These are phyloP conservation scores for Corvus hawaiiensis DNA, from an alignment of 2,113 vertebrate genomes.

Conservation along the genomic window DNA sequence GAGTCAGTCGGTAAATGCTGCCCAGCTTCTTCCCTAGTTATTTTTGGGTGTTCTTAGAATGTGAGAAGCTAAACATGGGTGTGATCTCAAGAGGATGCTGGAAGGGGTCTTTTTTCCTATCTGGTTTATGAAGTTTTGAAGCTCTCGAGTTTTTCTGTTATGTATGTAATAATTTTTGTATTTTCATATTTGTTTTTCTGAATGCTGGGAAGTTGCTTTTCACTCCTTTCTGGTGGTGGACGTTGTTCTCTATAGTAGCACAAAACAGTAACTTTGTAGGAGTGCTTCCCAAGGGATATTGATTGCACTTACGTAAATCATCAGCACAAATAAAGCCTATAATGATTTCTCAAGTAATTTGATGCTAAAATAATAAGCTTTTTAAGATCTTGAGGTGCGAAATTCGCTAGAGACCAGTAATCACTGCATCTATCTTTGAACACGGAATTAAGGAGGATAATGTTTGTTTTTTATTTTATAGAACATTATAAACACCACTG, in stretches of 20 bases:
- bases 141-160: background rate
- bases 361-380: background rate
- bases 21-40: background rate
- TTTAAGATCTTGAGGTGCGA: background rate
- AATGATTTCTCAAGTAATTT: background rate
- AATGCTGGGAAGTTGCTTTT: background rate
- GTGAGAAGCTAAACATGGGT: background rate
- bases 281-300: background rate
- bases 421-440: rapidly evolving
- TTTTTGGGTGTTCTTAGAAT: background rate
- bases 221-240: background rate
- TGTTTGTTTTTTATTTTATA: conserved; percentile 61
- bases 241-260: background rate
- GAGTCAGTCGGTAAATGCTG: background rate
- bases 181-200: background rate
- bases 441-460: conserved; percentile 15
- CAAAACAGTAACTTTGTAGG: background rate
- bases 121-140: background rate
- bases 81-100: background rate
- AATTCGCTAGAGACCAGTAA: background rate
- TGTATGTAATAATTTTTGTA: rapidly evolving
- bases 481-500: conserved; percentile 99
- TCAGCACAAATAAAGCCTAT: background rate
- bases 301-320: rapidly evolving
- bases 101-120: background rate